Conservation (phyloP, 2,113 vertebrate species). For the Alligator sinensis region DNA sequence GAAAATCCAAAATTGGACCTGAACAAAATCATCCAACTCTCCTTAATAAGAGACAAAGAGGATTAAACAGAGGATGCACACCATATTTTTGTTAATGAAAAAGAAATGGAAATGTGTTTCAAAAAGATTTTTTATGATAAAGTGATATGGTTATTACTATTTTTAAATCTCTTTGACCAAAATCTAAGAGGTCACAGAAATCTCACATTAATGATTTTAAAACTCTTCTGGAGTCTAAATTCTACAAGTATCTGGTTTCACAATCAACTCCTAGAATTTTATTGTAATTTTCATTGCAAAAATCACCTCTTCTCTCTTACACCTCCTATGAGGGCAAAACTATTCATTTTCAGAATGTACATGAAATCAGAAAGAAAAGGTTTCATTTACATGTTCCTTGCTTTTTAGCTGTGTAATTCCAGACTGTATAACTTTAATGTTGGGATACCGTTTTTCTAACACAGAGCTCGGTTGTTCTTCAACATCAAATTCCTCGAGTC, state of each 20-base stretch:
- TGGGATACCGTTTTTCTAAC: slow-evolving; percentile 87
- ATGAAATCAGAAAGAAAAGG: neutral
- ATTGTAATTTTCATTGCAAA: neutral
- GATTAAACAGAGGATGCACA: neutral
- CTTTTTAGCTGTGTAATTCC: slow-evolving; percentile 84
- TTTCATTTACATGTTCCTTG: slow-evolving; percentile 82
- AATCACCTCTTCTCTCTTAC: neutral
- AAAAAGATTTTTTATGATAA: neutral
- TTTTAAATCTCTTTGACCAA: neutral
- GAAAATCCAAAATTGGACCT: neutral
- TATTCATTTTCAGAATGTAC: neutral
- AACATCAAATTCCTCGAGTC: slow-evolving; percentile 92
- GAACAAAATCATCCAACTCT: neutral
- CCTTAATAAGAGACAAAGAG: neutral
- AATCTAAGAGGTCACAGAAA: neutral
- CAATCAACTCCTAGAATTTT: neutral
- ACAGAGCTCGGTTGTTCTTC: slow-evolving; percentile 87
- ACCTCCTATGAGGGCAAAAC: neutral
- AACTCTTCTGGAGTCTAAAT: neutral
- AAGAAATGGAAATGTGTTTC: neutral
- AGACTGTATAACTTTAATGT: slow-evolving; percentile 90
- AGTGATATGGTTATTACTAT: neutral
- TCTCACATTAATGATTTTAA: neutral
- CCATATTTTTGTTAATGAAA: neutral
- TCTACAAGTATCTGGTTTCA: neutral